These are phyloP conservation scores for Cryptus armator DNA, from an alignment of 2,888 invertebrate species.

Conservation along the genomic window DNA sequence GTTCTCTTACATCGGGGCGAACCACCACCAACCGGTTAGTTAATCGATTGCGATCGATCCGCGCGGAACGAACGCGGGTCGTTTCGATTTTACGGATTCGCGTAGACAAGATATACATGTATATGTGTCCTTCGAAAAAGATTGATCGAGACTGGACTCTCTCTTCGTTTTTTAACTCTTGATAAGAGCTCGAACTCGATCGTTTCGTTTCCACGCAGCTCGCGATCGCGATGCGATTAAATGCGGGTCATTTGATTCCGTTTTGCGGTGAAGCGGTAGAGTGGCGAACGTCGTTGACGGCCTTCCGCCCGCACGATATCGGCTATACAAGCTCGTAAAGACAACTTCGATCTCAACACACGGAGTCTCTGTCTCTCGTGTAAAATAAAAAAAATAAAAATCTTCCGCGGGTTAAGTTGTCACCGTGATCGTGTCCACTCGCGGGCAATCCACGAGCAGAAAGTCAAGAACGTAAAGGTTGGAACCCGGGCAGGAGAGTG, in stretches of 20 bases:
- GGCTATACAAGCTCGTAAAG: slow-evolving; percentile 52
- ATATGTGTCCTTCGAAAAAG: slow-evolving; percentile 61
- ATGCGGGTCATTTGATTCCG: slow-evolving; percentile 58
- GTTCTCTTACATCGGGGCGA: slow-evolving; percentile 27
- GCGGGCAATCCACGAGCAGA: not conserved
- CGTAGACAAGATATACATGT: slow-evolving; percentile 4
- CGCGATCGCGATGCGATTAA: slow-evolving; percentile 41
- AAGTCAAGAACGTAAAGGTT: slow-evolving; percentile 58
- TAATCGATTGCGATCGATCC: slow-evolving; percentile 71
- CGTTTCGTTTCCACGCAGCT: slow-evolving; percentile 1
- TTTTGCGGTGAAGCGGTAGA: slow-evolving; percentile 22
- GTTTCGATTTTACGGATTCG: slow-evolving; percentile 62
- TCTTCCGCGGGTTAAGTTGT: slow-evolving; percentile 78
- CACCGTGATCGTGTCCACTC: slow-evolving; percentile 72
- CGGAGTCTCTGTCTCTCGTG: not conserved
- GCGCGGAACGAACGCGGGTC: slow-evolving; percentile 58
- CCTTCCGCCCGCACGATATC: slow-evolving; percentile 42
- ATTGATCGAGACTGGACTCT: slow-evolving; percentile 59
- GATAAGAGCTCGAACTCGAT: slow-evolving; percentile 44
- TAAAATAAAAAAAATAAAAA: slow-evolving; percentile 12
- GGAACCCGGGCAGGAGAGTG: slow-evolving; percentile 62
- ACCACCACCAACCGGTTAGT: slow-evolving; percentile 69
- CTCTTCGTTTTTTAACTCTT: slow-evolving; percentile 49
- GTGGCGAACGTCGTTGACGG: slow-evolving; percentile 11
- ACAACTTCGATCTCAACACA: slow-evolving; percentile 45